phyloP scores from a whole-genome alignment of 2,113 vertebrate genomes.

The Egretta garzetta region DNA sequence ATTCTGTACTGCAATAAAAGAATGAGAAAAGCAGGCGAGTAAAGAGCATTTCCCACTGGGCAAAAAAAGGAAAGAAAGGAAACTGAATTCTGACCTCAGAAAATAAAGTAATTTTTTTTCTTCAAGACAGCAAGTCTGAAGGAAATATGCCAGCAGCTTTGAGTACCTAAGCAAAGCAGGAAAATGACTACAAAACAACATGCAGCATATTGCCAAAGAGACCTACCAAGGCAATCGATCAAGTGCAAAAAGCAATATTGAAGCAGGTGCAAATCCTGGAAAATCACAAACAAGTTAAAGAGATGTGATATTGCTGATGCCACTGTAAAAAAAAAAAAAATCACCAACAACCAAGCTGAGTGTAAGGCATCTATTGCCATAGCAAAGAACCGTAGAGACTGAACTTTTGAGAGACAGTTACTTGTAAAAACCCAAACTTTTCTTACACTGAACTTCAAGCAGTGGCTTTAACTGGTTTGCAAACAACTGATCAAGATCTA shows the following conservation, averaged over 20 bases:
- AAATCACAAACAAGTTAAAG: neutral
- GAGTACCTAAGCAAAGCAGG: neutral
- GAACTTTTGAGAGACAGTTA: neutral
- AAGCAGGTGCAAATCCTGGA: neutral
- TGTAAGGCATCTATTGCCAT: neutral
- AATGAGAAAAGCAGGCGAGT: neutral
- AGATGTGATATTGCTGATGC: neutral
- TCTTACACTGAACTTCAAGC: neutral
- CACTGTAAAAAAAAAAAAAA: neutral
- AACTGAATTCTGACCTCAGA: neutral
- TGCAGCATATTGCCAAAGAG: neutral
- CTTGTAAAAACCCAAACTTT: neutral
- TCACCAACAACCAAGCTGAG: neutral
- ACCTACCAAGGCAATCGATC: neutral
- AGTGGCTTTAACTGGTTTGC: neutral
- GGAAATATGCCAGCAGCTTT: neutral
- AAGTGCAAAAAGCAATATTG: neutral
- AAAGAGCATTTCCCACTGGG: neutral
- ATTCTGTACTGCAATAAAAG: neutral
- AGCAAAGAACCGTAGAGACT: neutral
- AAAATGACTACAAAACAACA: neutral
- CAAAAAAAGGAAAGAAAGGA: neutral
- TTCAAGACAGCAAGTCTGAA: neutral
- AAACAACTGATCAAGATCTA: neutral
- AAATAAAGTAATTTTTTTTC: neutral